Evolutionary conservation across 2,113 vertebrate species (phyloP).

Genomic region (Galeopterus variegatus): DNA sequence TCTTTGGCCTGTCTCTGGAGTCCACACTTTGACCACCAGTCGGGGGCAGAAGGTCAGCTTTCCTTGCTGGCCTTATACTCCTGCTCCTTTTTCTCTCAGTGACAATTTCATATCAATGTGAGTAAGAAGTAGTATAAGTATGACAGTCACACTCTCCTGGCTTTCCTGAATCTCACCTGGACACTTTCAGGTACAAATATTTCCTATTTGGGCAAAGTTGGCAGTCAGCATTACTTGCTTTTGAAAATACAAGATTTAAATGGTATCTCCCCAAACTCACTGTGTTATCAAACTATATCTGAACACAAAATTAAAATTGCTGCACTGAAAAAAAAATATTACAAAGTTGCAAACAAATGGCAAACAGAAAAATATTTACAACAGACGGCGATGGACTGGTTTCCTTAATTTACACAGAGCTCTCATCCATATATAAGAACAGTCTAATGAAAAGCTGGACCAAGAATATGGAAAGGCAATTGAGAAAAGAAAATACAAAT

Average conservation of each 20-base stretch:
- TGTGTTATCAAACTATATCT: neutral
- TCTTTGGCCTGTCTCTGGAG: neutral
- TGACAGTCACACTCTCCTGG: too few relatives aligned
- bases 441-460: neutral
- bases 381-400: neutral
- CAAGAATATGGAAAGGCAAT: neutral
- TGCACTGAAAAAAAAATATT: neutral
- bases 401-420: neutral
- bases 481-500: neutral
- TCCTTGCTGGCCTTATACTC: neutral
- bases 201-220: constrained; percentile 11
- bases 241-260: neutral
- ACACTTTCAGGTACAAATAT: neutral
- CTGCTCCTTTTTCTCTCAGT: neutral
- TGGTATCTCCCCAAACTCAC: neutral
- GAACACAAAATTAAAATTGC: neutral
- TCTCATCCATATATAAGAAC: neutral
- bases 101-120: neutral
- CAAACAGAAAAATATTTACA: neutral
- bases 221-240: constrained; percentile 23
- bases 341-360: neutral
- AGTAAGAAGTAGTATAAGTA: neutral
- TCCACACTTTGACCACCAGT: neutral
- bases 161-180: neutral
- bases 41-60: neutral